Percentiles rank a stretch among this genome's conserved stretches.
Conservation (phyloP, 2,888 invertebrate genomes). For the Cantharis flavilabris region DNA sequence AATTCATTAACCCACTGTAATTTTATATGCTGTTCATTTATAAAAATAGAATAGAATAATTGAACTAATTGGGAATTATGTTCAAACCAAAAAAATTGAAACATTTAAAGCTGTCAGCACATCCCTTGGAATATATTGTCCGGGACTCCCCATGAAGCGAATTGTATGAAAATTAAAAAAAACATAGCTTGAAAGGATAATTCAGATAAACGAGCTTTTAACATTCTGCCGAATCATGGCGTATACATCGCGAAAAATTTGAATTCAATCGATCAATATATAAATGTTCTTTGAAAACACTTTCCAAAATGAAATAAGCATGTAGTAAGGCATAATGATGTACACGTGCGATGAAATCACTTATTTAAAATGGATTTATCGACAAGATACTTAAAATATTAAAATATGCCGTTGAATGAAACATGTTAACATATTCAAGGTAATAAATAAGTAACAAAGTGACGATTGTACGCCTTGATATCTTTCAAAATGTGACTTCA, state of each 20-base stretch:
- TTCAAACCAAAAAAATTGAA: not conserved
- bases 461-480: not conserved
- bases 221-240: not conserved
- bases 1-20: constrained; percentile 11
- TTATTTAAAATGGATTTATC: not conserved
- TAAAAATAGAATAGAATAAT: constrained; percentile 9
- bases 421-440: not conserved
- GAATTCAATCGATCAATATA: not conserved
- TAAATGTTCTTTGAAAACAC: not conserved
- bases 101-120: not conserved
- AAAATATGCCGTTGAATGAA: not conserved
- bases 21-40: constrained; percentile 9
- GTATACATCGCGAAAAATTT: not conserved
- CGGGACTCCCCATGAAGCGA: not conserved
- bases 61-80: not conserved
- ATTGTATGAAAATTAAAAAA: not conserved
- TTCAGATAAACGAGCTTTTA: not conserved
- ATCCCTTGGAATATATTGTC: not conserved
- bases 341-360: not conserved
- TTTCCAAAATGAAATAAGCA: not conserved
- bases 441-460: not conserved
- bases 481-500: not conserved
- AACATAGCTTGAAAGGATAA: not conserved
- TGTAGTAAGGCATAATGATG: not conserved
- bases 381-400: not conserved